A percentile compares a stretch with the other conserved stretches of the same genome.
Evolutionary conservation across 2,113 vertebrate genomes (phyloP).

Genomic region (Cyprinodon brontotheroides): DNA sequence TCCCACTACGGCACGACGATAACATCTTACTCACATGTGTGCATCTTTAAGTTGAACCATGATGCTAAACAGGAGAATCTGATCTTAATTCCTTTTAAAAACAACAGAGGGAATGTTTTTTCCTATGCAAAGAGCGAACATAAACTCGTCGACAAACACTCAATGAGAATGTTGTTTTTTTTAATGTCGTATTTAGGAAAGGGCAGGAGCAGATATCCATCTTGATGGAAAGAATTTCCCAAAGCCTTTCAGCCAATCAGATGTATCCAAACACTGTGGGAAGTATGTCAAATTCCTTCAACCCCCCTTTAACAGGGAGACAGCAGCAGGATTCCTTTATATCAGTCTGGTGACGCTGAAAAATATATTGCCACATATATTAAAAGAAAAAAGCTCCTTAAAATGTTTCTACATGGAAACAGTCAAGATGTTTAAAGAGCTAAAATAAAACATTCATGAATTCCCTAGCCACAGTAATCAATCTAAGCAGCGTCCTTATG

Average conservation of each 20-base stretch:
- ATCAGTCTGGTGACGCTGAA: constrained; percentile 14
- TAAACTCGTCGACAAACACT: constrained; percentile 21
- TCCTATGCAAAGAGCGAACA: background rate
- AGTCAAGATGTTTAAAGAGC: background rate
- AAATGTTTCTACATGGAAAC: background rate
- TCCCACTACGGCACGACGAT: background rate
- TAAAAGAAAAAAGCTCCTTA: background rate
- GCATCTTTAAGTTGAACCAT: constrained; percentile 65
- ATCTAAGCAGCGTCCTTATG: constrained; percentile 54
- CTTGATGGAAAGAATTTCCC: constrained; percentile 46
- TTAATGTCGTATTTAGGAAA: constrained; percentile 23
- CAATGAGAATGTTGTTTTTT: background rate
- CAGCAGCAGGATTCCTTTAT: constrained; percentile 42
- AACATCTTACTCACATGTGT: constrained; percentile 63
- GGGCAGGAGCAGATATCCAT: constrained; percentile 13
- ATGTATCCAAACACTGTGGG: constrained; percentile 72
- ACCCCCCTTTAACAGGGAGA: constrained; percentile 40
- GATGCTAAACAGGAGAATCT: constrained; percentile 15
- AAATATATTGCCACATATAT: background rate
- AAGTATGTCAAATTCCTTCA: constrained; percentile 77
- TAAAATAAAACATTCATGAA: constrained; percentile 4
- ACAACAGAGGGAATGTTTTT: constrained; percentile 6
- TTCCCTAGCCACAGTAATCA: constrained; percentile 50
- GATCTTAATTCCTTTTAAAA: constrained; percentile 26
- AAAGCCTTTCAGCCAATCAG: constrained; percentile 65